Base-by-base conservation (phyloP, 2,113 vertebrate genomes). In the Acrocephalus arundinaceus region DNA sequence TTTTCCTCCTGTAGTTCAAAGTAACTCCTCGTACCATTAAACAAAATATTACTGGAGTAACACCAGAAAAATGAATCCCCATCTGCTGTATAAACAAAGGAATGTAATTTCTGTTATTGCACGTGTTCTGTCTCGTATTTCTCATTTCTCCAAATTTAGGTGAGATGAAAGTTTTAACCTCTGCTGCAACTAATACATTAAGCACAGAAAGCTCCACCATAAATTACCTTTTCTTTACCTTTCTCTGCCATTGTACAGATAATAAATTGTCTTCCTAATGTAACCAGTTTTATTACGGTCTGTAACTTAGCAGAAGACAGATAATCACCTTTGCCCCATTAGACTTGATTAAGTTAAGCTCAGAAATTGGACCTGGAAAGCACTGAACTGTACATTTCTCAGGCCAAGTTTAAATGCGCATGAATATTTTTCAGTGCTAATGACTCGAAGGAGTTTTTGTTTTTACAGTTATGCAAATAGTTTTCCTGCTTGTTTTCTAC, bases 301-400 rank as follows among this genome's bases (percentile, higher is more conserved):
- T 57, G 65, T 52, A 90, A 72, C 58, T 78, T 45, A 43, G 43
- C 58, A 63, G 71, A 67, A 43, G 68, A 63, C 65, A 57, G 54
- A 75, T 90, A 93, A 92, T 92, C 77, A 86, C 86, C 57, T 87
- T 90, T 88, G 67, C 54, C 67, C 43, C 68, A 35, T 90, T 85
- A 78, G 79, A 67, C 78, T 55, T 94, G 88, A 88, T 94, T 54
- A 93, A 88, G 63, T 80, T 84, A 73, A 86, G 68, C 67, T 55
- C 41, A 74, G 76, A 66, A 80, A 81, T 71, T 85, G 25, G 24
- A 63, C 20, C 66, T 68, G 76, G 24, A 55, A 84, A 74, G 65
- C 83, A 87, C 57, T 62, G 63, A 90, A 58, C 79, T 77, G 37
- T 63, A 37, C 33, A 63, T 74, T 94, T 74, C 51, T 17, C 45